These are phyloP conservation scores for Stramonita haemastoma DNA, from an alignment of 2,888 invertebrate species.

Conservation along the genomic window DNA sequence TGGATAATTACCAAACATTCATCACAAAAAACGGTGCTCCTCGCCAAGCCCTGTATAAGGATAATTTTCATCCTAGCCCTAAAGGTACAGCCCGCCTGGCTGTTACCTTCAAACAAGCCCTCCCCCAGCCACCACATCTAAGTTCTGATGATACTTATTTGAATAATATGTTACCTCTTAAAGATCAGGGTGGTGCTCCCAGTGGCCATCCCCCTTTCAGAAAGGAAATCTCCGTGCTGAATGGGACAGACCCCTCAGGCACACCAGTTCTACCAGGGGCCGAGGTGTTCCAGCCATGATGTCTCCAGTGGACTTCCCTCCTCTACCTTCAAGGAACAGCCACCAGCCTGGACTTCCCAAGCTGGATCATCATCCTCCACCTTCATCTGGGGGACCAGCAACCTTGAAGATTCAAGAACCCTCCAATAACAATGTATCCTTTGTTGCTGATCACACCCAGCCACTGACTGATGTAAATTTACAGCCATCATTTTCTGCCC, in stretches of 20 bases:
- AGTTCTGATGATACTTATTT: too few relatives aligned
- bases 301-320: neutral
- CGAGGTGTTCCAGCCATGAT: neutral
- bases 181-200: neutral
- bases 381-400: neutral
- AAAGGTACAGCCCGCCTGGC: too few relatives aligned
- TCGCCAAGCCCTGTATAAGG: too few relatives aligned
- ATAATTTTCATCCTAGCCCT: too few relatives aligned
- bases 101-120: too few relatives aligned
- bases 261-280: neutral
- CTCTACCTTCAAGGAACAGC: neutral
- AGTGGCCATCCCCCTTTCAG: neutral
- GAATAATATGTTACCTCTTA: too few relatives aligned
- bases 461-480: neutral
- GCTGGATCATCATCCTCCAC: neutral
- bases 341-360: neutral
- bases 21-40: too few relatives aligned
- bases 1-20: too few relatives aligned
- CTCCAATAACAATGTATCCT: neutral
- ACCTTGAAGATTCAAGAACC: neutral
- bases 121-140: too few relatives aligned
- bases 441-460: neutral
- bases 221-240: neutral
- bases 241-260: neutral
- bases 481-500: neutral